These are phyloP conservation scores for Exocentrus adspersus DNA, from an alignment of 2,888 invertebrate species.

Conservation along the genomic window DNA sequence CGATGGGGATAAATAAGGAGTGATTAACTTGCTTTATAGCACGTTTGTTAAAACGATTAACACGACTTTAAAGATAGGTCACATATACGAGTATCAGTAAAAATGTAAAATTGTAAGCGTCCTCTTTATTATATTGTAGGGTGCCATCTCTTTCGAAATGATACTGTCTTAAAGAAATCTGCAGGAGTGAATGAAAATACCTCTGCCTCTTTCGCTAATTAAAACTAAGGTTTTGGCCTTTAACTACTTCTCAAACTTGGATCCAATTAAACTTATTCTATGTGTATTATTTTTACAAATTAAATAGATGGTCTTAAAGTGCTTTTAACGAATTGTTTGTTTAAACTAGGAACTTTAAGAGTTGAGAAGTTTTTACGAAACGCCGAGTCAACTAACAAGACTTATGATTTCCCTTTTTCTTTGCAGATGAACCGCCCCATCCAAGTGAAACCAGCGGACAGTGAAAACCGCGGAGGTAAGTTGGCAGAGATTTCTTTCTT, in stretches of 20 bases:
- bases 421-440: slow-evolving; percentile 99
- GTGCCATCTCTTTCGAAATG: too few relatives aligned
- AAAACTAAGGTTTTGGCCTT: slow-evolving; percentile 3
- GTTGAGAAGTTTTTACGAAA: slow-evolving; percentile 25
- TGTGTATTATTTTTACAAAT: slow-evolving; percentile 26
- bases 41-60: too few relatives aligned
- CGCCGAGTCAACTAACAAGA: slow-evolving; percentile 23
- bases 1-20: too few relatives aligned
- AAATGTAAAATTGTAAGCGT: too few relatives aligned
- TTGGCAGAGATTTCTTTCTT: slow-evolving; percentile 40
- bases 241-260: slow-evolving; percentile 16
- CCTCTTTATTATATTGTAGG: too few relatives aligned
- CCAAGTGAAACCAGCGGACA: slow-evolving; percentile 99
- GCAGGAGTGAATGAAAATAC: slow-evolving; percentile 2
- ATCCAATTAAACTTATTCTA: slow-evolving; percentile 17
- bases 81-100: too few relatives aligned
- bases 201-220: neutral
- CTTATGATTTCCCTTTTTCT: slow-evolving; percentile 39
- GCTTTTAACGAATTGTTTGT: slow-evolving; percentile 27
- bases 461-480: slow-evolving; percentile 98
- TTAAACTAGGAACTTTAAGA: slow-evolving; percentile 28
- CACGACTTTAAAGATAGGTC: too few relatives aligned
- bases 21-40: too few relatives aligned
- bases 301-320: slow-evolving; percentile 26
- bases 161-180: neutral